These are phyloP conservation scores for Sebastes cheni DNA, from an alignment of 2,797 vertebrate genomes.

Conservation along the genomic window DNA sequence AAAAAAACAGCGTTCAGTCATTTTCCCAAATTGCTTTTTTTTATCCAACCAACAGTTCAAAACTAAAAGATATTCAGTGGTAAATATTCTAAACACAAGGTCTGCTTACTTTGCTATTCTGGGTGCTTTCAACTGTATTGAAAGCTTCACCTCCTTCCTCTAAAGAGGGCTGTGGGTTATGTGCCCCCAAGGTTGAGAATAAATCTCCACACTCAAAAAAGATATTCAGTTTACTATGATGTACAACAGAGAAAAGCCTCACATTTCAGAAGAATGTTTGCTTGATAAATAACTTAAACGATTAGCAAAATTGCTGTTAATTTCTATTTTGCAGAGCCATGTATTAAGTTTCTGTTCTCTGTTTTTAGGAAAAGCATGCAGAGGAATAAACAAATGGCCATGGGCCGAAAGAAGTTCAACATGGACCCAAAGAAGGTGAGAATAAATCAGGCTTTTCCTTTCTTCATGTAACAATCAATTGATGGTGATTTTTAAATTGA, in stretches of 20 bases:
- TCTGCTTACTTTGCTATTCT: background rate
- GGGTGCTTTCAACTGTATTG: background rate
- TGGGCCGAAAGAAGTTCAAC: constrained; percentile 97
- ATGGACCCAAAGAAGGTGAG: constrained; percentile 97
- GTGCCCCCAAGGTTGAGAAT: background rate
- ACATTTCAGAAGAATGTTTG: background rate
- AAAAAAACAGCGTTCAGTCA: background rate
- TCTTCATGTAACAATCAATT: background rate
- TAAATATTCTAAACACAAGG: background rate
- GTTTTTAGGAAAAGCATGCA: constrained; percentile 94
- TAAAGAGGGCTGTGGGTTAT: background rate
- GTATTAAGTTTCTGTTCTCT: background rate
- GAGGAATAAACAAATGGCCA: constrained; percentile 95
- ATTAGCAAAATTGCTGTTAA: background rate
- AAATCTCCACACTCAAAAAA: background rate
- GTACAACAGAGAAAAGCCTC: background rate
- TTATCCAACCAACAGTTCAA: background rate
- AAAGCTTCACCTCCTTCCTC: background rate
- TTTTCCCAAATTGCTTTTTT: background rate
- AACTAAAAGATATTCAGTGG: background rate
- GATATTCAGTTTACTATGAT: background rate
- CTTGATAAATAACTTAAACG: background rate
- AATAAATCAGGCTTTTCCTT: background rate
- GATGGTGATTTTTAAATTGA: background rate
- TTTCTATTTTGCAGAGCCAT: background rate